Evolutionary conservation across 2,797 vertebrate species (phyloP).

Genomic region (Callimico goeldii): DNA sequence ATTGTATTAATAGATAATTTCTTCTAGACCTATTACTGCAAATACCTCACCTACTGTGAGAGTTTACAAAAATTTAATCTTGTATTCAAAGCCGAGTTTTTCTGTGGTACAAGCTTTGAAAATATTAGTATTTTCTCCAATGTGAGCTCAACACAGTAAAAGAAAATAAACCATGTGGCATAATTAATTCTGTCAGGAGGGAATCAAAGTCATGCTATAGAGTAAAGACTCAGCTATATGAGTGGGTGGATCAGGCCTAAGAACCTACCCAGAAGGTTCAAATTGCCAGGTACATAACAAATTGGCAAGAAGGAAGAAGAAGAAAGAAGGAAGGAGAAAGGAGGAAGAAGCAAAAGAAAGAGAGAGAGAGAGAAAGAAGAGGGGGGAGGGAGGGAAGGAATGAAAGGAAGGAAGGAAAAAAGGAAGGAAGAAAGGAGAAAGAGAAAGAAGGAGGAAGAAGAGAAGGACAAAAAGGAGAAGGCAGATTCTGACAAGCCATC

Average conservation of each 20-base stretch:
- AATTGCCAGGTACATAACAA: neutral
- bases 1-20: constrained; percentile 54
- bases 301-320: neutral
- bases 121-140: neutral
- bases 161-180: constrained; percentile 33
- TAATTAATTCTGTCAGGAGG: constrained; percentile 30
- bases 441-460: neutral
- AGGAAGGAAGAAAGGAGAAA: neutral
- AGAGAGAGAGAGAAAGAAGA: too few species aligned
- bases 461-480: neutral
- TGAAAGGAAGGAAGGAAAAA: too few species aligned
- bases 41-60: neutral
- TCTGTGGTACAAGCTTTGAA: constrained; percentile 46
- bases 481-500: neutral
- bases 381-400: too few species aligned
- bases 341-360: too few species aligned
- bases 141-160: constrained; percentile 63
- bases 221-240: neutral
- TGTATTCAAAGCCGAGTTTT: constrained; percentile 45
- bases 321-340: neutral
- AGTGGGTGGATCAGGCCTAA: constrained; percentile 46
- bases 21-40: constrained; percentile 59
- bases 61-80: constrained; percentile 48
- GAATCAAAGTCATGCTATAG: constrained; percentile 27
- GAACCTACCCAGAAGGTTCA: constrained; percentile 42